A percentile compares a stretch with the other conserved stretches of the same genome.
Evolutionary conservation across 2,113 vertebrate species (phyloP).

Genomic region (Campylorhamphus procurvoides): DNA sequence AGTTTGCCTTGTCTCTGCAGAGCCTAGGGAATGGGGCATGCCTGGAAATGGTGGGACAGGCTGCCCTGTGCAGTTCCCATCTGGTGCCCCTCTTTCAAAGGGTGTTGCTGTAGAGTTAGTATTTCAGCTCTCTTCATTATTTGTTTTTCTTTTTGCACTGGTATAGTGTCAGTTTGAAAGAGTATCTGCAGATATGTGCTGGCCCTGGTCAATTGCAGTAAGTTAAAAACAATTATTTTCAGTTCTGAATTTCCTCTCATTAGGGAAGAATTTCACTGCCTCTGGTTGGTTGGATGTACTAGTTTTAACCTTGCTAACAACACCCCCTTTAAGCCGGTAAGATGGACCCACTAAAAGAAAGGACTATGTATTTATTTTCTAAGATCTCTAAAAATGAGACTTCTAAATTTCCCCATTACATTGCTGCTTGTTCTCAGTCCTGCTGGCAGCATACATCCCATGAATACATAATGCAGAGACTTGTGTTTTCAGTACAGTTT

Average conservation of each 20-base stretch:
- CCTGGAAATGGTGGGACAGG: not conserved
- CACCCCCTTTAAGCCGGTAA: not conserved
- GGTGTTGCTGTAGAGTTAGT: not conserved
- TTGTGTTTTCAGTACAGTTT: constrained; percentile 26
- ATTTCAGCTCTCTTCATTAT: not conserved
- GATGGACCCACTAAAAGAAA: not conserved
- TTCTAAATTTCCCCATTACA: not conserved
- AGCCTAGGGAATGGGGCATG: not conserved
- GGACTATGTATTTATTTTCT: not conserved
- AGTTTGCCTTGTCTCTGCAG: not conserved
- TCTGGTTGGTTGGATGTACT: not conserved
- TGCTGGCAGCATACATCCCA: not conserved
- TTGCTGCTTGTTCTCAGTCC: constrained; percentile 5
- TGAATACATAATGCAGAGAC: constrained; percentile 43
- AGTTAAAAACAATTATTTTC: not conserved
- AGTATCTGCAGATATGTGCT: not conserved
- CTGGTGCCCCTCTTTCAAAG: not conserved
- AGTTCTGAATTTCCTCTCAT: not conserved
- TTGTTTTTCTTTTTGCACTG: constrained; percentile 9
- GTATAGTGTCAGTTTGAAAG: not conserved
- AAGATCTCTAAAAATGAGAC: not conserved
- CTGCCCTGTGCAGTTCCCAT: not conserved
- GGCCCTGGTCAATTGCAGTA: not conserved
- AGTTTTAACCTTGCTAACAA: not conserved
- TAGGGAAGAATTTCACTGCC: not conserved